Evolutionary conservation across 2,797 vertebrate genomes (phyloP), one percentile per base, ranked within the genome.

Genomic region (Anguilla anguilla): DNA sequence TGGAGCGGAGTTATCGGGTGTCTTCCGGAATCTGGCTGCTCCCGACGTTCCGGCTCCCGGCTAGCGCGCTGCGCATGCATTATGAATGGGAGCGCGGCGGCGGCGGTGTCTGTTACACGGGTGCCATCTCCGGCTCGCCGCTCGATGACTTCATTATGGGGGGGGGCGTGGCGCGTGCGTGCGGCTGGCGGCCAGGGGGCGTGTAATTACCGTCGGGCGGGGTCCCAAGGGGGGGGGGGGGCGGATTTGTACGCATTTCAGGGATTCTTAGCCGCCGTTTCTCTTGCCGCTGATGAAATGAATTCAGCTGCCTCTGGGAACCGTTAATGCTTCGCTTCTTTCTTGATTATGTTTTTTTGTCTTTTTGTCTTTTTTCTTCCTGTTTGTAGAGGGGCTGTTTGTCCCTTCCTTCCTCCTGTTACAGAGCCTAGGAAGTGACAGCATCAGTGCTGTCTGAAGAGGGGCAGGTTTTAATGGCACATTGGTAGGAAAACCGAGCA

Each of bases 71-170:
- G 6, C 9, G 19, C 79, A 51, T 82, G 79, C 79, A 51, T 82
- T 82, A 82, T 82, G 79, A 49, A 82, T 82, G 79, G 46, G 79
- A 82, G 74, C 35, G 17, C 35, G 35, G 74, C 39, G 39, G 39
- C 39, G 39, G 39, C 35, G 17, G 35, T 82, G 51, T 82, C 79
- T n/a, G 46, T 82, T 82, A 4, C 79, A 51, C 19, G 79, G 79
- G 22, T n/a, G 43, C 79, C 35, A 22, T 82, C 43, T 82, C 43
- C 35, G 2, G 72, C 35, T 0, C 28, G 79, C 39, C 43, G 31
- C 6, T 9, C 22, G 79, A 82, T 49, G 79, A 82, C 79, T 25
- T 82, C 79, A 82, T 82, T 13, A 9, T 1, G 43, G 10, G 77
- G 39, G 35, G 74, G 74, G 15, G 74, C 9, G 74, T 9, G n/a